A percentile compares a stretch with the other conserved stretches of the same genome.
Evolutionary conservation across 92 coral and sea anemone species (phyloP).

Genomic region (Actinostola sp.): DNA sequence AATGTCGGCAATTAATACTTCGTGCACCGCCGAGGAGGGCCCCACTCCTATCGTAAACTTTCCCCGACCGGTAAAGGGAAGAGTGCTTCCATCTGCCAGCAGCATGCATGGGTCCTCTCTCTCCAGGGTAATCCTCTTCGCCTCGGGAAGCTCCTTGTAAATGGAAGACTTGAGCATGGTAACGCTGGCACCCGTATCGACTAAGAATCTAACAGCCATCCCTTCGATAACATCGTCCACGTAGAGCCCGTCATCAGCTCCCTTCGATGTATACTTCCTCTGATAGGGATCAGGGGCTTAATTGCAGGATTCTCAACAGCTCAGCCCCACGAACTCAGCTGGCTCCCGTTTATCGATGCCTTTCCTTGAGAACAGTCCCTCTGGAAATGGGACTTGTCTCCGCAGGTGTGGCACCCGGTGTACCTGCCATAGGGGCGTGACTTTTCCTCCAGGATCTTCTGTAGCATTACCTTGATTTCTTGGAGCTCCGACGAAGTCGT

Average conservation of each 20-base stretch:
- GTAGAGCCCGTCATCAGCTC: constrained; percentile 28
- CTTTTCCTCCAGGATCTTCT: neutral
- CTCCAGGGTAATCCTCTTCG: neutral
- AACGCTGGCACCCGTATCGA: constrained; percentile 44
- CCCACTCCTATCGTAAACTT: constrained; percentile 16
- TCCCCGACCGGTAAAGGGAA: constrained; percentile 40
- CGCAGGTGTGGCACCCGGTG: constrained; percentile 44
- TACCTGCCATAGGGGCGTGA: constrained; percentile 8
- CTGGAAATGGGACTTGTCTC: constrained; percentile 20
- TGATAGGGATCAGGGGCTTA: constrained; percentile 25
- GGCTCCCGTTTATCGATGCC: constrained; percentile 32
- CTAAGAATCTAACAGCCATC: constrained; percentile 19
- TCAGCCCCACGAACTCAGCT: no score
- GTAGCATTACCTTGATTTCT: constrained; percentile 17
- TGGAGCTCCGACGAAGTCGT: neutral
- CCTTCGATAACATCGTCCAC: constrained; percentile 17
- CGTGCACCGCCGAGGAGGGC: neutral
- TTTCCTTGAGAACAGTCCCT: constrained; percentile 15
- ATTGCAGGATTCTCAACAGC: neutral
- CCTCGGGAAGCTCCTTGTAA: constrained; percentile 17
- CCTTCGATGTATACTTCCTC: constrained; percentile 10
- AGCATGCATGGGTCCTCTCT: constrained; percentile 10
- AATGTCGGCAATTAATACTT: constrained; percentile 46
- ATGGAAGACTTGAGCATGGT: constrained; percentile 32
- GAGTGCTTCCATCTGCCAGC: constrained; percentile 38